Base-by-base conservation (phyloP, 1,140 invertebrate species). In the Chlorops oryzae region DNA sequence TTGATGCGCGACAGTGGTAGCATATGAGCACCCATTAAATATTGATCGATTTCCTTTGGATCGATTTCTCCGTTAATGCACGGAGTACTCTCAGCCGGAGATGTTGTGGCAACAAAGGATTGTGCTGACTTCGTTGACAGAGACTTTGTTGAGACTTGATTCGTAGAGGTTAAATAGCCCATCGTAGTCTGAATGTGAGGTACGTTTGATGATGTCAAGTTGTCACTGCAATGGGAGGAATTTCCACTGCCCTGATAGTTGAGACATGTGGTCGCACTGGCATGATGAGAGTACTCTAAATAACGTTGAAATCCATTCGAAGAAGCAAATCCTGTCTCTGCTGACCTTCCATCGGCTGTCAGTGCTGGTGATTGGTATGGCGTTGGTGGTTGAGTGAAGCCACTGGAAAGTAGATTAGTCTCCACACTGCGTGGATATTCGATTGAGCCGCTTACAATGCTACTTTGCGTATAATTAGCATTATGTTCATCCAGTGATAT, bases 1-100 rank as follows among this genome's bases (percentile, higher is more conserved):
- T 10, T 20, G 15, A 27, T 27, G 47, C 58, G 58, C 52, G 57
- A 47, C 23, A 69, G 54, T 43, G 65, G 65, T 52, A 65, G 50
- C 63, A 65, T 64, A 59, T 69, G 61, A 59, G 68, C 65, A 69
- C 69, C 65, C 63, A 67, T 69, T 45, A 72, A 59, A 61, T 72
- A 72, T 64, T 72, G 69, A 59, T 72, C 69, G 50, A 72, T 65
- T 65, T 70, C 67, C 55, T 71, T 69, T 40, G 63, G 64, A 63
- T 72, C 69, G 58, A 72, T 69, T 58, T 71, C 65, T 43, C 32
- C 27, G 24, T 34, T 45, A 24, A 22, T 35, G 20, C 12, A 13
- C n/a, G n/a, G 7, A 32, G 27, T 32, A 32, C 7, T 20, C 7
- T 7, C 37, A 20, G 37, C 37, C 7, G 13, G 9, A 39, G 37